Evolutionary conservation across 2,113 vertebrate genomes (phyloP).

Genomic region (Serilophus lunatus): DNA sequence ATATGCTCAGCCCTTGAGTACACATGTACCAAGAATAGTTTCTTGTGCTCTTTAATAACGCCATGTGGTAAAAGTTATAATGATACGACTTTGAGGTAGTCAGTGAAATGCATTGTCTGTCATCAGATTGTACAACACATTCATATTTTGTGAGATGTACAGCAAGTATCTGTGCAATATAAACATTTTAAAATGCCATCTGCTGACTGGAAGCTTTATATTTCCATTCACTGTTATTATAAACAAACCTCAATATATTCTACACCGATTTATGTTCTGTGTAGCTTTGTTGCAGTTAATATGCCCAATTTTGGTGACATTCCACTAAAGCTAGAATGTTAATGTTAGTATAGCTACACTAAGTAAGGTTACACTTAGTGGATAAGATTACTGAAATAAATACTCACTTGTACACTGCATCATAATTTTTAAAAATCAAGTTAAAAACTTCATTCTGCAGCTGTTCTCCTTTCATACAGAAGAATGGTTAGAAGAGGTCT

Average conservation of each 20-base stretch:
- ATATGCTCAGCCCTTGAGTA: neutral
- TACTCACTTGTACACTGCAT: neutral
- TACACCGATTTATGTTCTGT: neutral
- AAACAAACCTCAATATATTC: neutral
- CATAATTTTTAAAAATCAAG: neutral
- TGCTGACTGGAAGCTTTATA: neutral
- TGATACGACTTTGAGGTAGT: neutral
- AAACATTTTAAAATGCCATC: neutral
- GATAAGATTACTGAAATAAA: neutral
- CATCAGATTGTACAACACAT: neutral
- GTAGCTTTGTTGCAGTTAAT: neutral
- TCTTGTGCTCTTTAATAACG: neutral
- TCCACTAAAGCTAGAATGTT: neutral
- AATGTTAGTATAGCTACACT: neutral
- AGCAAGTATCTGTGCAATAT: neutral
- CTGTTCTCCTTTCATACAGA: neutral
- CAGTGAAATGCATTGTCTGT: neutral
- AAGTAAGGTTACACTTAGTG: neutral
- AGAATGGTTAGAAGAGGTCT: neutral
- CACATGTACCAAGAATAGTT: neutral
- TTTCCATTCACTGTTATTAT: neutral
- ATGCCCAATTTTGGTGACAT: neutral
- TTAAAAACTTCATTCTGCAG: neutral
- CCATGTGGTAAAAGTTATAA: neutral
- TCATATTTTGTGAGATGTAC: neutral